Conservation (phyloP, 2,113 vertebrate species). For the Pelecanus crispus region DNA sequence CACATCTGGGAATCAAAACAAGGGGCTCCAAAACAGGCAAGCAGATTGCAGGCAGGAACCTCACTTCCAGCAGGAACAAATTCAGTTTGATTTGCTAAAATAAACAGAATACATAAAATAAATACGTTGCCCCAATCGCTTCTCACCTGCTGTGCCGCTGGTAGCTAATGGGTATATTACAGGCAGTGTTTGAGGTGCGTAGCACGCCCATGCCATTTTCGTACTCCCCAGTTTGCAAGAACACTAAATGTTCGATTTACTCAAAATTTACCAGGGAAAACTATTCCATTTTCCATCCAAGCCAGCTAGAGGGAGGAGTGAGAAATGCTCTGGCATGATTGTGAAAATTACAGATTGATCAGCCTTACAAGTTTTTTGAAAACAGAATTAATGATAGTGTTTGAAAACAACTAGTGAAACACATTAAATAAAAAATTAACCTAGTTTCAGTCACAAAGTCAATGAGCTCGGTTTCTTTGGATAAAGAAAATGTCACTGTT, state of each 20-base stretch:
- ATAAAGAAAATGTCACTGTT: neutral
- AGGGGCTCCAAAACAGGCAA: neutral
- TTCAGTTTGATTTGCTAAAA: neutral
- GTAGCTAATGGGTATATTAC: neutral
- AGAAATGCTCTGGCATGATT: neutral
- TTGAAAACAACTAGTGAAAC: neutral
- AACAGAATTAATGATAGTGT: neutral
- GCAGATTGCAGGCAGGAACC: neutral
- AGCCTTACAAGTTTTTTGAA: neutral
- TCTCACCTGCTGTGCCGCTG: neutral
- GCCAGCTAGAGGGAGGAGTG: neutral
- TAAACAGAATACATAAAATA: neutral
- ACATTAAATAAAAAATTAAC: neutral
- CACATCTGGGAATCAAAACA: neutral
- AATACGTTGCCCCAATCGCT: neutral
- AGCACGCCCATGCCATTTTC: neutral
- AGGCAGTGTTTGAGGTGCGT: accelerated
- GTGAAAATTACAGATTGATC: neutral
- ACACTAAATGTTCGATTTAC: neutral
- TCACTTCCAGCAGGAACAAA: neutral
- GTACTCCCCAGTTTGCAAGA: neutral
- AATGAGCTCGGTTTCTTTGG: neutral
- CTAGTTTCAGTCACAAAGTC: neutral
- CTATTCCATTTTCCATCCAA: neutral
- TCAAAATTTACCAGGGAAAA: neutral